Conservation (phyloP, 2,888 invertebrate genomes). For the Lochmaea crataegi region DNA sequence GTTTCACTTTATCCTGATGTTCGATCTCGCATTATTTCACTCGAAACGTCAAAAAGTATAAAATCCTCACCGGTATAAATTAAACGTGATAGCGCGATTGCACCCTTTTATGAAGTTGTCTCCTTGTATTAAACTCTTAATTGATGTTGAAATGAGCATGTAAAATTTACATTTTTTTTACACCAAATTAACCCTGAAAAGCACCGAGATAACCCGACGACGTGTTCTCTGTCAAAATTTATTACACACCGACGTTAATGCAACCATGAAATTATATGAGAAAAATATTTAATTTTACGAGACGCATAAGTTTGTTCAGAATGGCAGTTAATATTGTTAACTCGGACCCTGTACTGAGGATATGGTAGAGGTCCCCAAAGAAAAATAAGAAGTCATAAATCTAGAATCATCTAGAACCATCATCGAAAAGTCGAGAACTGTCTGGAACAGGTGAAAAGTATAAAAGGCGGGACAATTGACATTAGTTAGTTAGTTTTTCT, state of each 20-base stretch:
- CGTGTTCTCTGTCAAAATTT: constrained; percentile 34
- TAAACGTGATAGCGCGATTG: constrained; percentile 16
- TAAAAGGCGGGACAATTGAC: too few species aligned
- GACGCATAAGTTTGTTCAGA: not conserved
- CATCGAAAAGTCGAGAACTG: too few species aligned
- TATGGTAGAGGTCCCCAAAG: too few species aligned
- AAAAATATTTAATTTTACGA: not conserved
- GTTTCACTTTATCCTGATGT: constrained; percentile 45
- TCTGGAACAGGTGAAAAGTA: too few species aligned
- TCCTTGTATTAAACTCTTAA: constrained; percentile 37
- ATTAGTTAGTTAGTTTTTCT: too few species aligned
- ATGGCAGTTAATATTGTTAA: too few species aligned
- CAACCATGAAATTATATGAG: constrained; percentile 20
- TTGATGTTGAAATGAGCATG: constrained; percentile 43
- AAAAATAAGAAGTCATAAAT: too few species aligned
- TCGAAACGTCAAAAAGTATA: constrained; percentile 38
- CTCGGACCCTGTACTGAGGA: too few species aligned
- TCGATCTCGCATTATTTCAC: constrained; percentile 38
- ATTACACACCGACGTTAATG: constrained; percentile 25
- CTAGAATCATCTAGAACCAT: too few species aligned
- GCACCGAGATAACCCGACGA: constrained; percentile 37
- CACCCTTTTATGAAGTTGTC: constrained; percentile 35
- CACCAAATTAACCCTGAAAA: constrained; percentile 44
- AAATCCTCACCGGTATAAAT: constrained; percentile 32
- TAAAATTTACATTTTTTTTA: constrained; percentile 44